These are phyloP conservation scores for Exocentrus adspersus DNA, from an alignment of 2,888 invertebrate genomes.

Conservation along the genomic window DNA sequence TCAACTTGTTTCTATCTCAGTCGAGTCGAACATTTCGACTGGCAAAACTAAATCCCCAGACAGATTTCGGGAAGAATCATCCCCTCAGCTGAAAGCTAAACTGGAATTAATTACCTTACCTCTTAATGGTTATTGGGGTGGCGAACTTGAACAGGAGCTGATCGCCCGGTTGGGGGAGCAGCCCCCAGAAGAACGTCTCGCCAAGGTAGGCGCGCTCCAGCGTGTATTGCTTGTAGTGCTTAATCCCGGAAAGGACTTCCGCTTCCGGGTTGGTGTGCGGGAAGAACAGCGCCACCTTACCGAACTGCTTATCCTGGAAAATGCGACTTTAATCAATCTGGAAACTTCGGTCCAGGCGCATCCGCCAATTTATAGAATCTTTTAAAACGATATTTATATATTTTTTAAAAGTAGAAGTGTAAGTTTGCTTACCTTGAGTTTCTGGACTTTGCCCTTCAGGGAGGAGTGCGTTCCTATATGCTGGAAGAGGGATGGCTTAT, in stretches of 20 bases:
- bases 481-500: conserved; percentile 92
- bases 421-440: conserved; percentile 82
- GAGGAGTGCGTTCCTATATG: conserved; percentile 96
- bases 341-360: no score
- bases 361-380: no score
- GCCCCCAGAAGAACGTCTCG: conserved; percentile 91
- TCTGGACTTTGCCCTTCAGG: conserved; percentile 94
- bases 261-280: conserved; percentile 83
- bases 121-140: conserved; percentile 74
- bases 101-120: conserved; percentile 70
- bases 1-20: no score
- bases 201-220: conserved; percentile 86
- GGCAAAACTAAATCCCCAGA: no score
- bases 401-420: no score
- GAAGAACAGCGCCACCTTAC: conserved; percentile 80
- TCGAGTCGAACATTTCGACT: no score
- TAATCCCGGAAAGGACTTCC: conserved; percentile 76
- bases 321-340: no score
- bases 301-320: conserved; percentile 86
- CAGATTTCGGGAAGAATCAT: no score
- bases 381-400: no score
- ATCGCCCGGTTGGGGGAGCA: conserved; percentile 85
- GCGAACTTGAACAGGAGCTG: conserved; percentile 82
- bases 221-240: conserved; percentile 81
- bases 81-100: no score